phyloP scores from a whole-genome alignment of 2,113 vertebrate species.

The Nycticebus coucang region DNA sequence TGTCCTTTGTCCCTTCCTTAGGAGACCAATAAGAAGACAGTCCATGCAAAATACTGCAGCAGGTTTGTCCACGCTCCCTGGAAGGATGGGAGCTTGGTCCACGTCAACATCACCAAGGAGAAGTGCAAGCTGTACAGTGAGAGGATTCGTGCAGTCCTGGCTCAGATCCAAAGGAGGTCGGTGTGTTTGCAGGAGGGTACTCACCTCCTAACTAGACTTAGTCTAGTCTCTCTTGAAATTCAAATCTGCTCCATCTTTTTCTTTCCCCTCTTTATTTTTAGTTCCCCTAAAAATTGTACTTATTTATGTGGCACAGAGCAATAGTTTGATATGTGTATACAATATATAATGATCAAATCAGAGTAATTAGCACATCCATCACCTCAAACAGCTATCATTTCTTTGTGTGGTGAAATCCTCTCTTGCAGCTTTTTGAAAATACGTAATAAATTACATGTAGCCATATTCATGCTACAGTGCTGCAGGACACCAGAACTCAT shows the following conservation, averaged over 20 bases:
- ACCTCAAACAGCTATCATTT: not conserved
- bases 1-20: constrained; percentile 63
- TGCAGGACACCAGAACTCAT: not conserved
- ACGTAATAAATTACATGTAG: not conserved
- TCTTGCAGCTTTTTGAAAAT: not conserved
- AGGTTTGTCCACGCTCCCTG: constrained; percentile 86
- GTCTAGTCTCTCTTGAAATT: not conserved
- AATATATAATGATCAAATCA: not conserved
- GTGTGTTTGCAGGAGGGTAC: constrained; percentile 15
- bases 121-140: constrained; percentile 83
- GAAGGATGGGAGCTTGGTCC: constrained; percentile 88
- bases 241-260: not conserved
- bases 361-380: not conserved
- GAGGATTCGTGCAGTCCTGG: constrained; percentile 82
- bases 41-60: constrained; percentile 89
- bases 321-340: not conserved
- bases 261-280: not conserved
- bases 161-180: constrained; percentile 85
- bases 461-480: not conserved
- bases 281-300: not conserved
- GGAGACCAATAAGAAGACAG: constrained; percentile 85
- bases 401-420: not conserved
- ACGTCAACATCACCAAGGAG: constrained; percentile 84
- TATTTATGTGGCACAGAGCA: not conserved
- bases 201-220: too few species aligned